Evolutionary conservation across 2,797 vertebrate species (phyloP), one percentile per base, ranked within the genome.

Genomic region (Artibeus jamaicensis): DNA sequence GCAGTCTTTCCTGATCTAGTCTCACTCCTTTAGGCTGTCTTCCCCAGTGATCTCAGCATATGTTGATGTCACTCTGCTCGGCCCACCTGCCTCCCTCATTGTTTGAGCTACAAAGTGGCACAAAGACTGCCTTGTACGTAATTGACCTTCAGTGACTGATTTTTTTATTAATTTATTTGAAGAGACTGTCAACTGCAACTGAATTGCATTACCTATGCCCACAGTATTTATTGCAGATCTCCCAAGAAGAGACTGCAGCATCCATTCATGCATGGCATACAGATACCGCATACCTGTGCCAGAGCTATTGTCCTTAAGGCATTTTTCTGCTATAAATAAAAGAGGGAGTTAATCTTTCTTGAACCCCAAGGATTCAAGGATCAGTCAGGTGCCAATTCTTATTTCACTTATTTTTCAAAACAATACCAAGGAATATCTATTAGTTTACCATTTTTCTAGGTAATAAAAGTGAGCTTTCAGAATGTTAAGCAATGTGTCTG

Each of bases 371-470:
- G 21, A 53, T 34, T 77, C 48, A 34, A 50, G 32, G 32, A 53
- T 34, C 34, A n/a, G 26, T 65, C 39, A 70, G 53, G 21, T 67
- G n/a, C 19, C 37, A n/a, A 87, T 24, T 29, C 12, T 73, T 70
- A 78, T 68, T 93, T 77, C 37, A 70, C 14, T 65, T 59, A 44
- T 77, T 95, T 97, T 84, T 71, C 53, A 94, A 94, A 91, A 73
- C 62, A 91, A 67, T 26, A 16, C 39, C 65, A 65, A 95, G 22
- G 39, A 59, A 78, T 73, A 62, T 55, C 11, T 89, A 81, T 84
- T 71, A 86, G 3, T 81, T 89, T 91, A n/a, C 39, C 18, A 82
- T 37, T 81, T 87, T 89, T 84, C n/a, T n/a, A 85, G 59, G 55
- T 85, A 77, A 95, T 24, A 73, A 91, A 79, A 67, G 12, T 39